Evolutionary conservation across 2,888 invertebrate genomes (phyloP), one percentile per base, ranked within the genome.

Genomic region (Chromoteleia sp.): DNA sequence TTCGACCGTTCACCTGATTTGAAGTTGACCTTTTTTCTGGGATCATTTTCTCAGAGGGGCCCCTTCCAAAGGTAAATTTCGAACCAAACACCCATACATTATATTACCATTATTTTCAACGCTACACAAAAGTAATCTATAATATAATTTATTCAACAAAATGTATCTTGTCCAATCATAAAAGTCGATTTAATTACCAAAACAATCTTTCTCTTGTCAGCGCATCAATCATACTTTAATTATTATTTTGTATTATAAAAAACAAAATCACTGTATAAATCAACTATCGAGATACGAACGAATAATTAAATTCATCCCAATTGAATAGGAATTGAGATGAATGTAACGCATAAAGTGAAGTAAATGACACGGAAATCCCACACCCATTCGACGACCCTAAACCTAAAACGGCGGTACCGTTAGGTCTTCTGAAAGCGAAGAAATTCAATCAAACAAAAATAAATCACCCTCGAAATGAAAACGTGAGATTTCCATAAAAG

Each of bases 401-500:
- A 30, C 17, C 33, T 2, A 39, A 5, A 3, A 17, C 30, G 7
- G 12, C 25, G 10, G 52, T 39, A 29, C 68, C 68, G 54, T 54
- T 68, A 43, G 54, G 68, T 19, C 19, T 41, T 30, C 43, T 33
- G 30, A 17, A 30, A 30, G 68, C 29, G 25, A 65, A 2, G 25
- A 45, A 50, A 52, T 36, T 25, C 21, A 65, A 52, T 56, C 54
- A 6, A 48, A 39, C 12, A 10, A 21, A 15, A 70, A 70, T 58
- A 58, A 56, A 68, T 56, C 10, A 45, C 19, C n/a, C 8, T 30
- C 29, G 58, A 48, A 61, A 59, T 2, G 45, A 52, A 74, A 48
- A 48, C 15, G 30, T 29, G 41, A 14, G 76, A 68, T 76, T 76
- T 76, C 59, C 59, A 67, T 76, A 52, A 68, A 75, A 68, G 68